Percentiles rank a stretch among this genome's conserved stretches.
These are phyloP conservation scores for Zaprionus capensis DNA, from an alignment of 1,140 invertebrate genomes.

Conservation along the genomic window DNA sequence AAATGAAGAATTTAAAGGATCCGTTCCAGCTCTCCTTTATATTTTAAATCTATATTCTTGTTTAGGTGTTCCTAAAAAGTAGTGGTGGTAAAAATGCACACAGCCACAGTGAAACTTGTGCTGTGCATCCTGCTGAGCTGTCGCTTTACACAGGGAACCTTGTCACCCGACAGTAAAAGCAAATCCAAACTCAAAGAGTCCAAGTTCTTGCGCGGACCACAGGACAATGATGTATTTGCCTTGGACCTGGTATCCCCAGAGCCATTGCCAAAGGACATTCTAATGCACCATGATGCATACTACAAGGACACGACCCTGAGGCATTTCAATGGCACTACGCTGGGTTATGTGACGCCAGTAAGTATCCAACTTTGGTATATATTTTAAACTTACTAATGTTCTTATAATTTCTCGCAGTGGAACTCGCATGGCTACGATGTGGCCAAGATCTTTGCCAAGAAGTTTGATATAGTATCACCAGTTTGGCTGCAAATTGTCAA, in stretches of 20 bases:
- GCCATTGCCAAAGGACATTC: conserved; percentile 89
- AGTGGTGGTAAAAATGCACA: conserved; percentile 40
- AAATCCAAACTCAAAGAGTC: conserved; percentile 82
- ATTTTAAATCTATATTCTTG: background rate
- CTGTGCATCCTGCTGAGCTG: conserved; percentile 40
- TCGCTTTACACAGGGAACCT: conserved; percentile 70
- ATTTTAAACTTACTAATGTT: background rate
- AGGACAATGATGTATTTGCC: conserved; percentile 88
- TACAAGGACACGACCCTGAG: conserved; percentile 88
- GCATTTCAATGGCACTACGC: conserved; percentile 89
- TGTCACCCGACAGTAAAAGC: conserved; percentile 86
- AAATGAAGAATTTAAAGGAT: background rate
- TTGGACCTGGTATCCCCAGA: conserved; percentile 88
- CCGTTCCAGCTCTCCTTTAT: too few species aligned
- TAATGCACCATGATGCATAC: conserved; percentile 90
- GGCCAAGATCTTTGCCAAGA: conserved; percentile 94
- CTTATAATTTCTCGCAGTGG: conserved; percentile 89
- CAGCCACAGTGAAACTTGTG: conserved; percentile 30
- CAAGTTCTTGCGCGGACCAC: conserved; percentile 86
- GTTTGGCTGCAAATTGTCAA: conserved; percentile 95
- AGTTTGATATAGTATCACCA: conserved; percentile 96
- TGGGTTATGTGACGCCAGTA: conserved; percentile 97
- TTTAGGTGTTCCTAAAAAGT: conserved; percentile 8
- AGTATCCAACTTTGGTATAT: conserved; percentile 70
- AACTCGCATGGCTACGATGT: conserved; percentile 97